These are phyloP conservation scores for Psix sp. DNA, from an alignment of 1,140 invertebrate species.

Conservation along the genomic window DNA sequence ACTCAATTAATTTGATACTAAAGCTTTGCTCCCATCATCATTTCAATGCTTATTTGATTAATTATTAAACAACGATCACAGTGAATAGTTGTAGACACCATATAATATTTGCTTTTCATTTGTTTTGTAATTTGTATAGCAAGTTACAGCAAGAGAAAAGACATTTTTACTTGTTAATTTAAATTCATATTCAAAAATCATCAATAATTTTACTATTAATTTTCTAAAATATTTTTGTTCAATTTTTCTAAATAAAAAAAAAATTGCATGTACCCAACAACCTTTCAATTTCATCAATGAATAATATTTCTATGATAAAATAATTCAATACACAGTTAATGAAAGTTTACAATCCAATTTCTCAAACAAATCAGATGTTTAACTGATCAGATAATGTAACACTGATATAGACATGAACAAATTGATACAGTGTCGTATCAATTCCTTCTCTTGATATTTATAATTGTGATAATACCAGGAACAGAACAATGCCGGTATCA, in stretches of 20 bases:
- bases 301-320: too few relatives aligned
- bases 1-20: slow-evolving; percentile 17
- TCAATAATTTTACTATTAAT: too few relatives aligned
- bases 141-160: too few relatives aligned
- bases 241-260: too few relatives aligned
- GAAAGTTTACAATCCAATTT: background rate
- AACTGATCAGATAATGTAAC: background rate
- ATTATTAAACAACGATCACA: slow-evolving; percentile 27
- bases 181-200: too few relatives aligned
- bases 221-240: too few relatives aligned
- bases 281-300: too few relatives aligned
- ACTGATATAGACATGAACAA: background rate
- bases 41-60: slow-evolving; percentile 28
- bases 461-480: background rate
- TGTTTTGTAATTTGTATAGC: too few relatives aligned
- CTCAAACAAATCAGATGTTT: background rate
- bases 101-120: too few relatives aligned
- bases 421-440: background rate
- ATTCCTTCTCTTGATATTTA: background rate
- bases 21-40: slow-evolving; percentile 17
- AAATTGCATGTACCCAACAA: too few relatives aligned
- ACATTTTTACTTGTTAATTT: too few relatives aligned
- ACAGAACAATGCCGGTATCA: background rate
- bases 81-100: slow-evolving; percentile 8
- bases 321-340: background rate